Conservation (phyloP, 2,888 invertebrate genomes). For the Ochropleura leucogaster region DNA sequence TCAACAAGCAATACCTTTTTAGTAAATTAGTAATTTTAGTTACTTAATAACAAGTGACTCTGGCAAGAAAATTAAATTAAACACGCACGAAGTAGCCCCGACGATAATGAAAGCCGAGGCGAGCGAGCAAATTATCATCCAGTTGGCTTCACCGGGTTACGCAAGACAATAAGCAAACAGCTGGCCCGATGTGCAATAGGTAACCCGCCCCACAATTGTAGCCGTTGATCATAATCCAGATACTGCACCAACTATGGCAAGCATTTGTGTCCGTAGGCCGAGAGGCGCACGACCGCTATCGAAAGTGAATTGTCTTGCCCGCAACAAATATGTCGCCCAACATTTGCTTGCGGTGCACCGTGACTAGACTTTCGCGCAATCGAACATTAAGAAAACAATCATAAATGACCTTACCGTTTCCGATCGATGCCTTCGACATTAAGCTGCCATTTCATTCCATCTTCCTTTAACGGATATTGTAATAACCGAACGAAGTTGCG, state of each 20-base stretch:
- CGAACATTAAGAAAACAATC: slow-evolving; percentile 79
- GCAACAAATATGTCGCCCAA: slow-evolving; percentile 78
- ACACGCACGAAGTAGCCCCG: slow-evolving; percentile 85
- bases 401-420: slow-evolving; percentile 75
- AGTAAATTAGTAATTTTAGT: slow-evolving; percentile 72
- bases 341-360: slow-evolving; percentile 75
- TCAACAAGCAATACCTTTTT: slow-evolving; percentile 59
- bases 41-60: slow-evolving; percentile 73
- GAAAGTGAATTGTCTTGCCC: slow-evolving; percentile 87
- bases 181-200: slow-evolving; percentile 85
- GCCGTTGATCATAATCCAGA: slow-evolving; percentile 86
- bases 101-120: slow-evolving; percentile 85
- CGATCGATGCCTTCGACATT: slow-evolving; percentile 74
- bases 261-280: slow-evolving; percentile 83
- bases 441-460: slow-evolving; percentile 66
- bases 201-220: slow-evolving; percentile 82
- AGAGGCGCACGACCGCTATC: slow-evolving; percentile 84
- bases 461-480: slow-evolving; percentile 67
- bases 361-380: slow-evolving; percentile 83
- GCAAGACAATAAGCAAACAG: slow-evolving; percentile 87
- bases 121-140: slow-evolving; percentile 86
- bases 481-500: slow-evolving; percentile 37
- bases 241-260: slow-evolving; percentile 82
- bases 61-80: slow-evolving; percentile 85
- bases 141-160: slow-evolving; percentile 86